Base-by-base conservation (phyloP, 2,113 vertebrate species). In the Xyliphius kryptos region DNA sequence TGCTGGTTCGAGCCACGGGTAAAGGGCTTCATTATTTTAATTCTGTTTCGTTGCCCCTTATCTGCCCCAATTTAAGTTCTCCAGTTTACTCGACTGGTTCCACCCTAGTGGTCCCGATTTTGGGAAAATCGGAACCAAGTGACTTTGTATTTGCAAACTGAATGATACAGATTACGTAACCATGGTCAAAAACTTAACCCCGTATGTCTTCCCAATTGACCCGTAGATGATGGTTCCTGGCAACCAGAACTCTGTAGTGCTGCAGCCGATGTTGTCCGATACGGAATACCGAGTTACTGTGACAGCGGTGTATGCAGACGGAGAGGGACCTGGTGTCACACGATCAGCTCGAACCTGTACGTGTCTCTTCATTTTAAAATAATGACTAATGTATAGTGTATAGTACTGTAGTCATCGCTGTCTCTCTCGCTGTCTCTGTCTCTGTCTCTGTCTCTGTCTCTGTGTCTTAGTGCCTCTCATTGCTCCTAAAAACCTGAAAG, bases 381-480 rank as follows among this genome's bases (percentile, higher is more conserved):
- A n/a, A n/a, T n/a, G n/a, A n/a, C n/a, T n/a, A n/a, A n/a, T n/a
- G n/a, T n/a, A n/a, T n/a, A n/a, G n/a, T n/a, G n/a, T n/a, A n/a
- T n/a, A n/a, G n/a, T 41, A 46, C 50, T 4, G 21, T 15, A 36
- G 51, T 50, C 15, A 17, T 48, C 9, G 7, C 48, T 50, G 4
- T 19, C 9, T 55, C 20, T 46, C 21, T 38, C 2, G 43, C 8
- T 40, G 16, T 59, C n/a, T n/a, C n/a, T n/a, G 11, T 46, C 7
- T 48, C 2, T 67, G 8, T 58, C 9, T 16, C 49, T 56, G 13
- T n/a, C n/a, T 52, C 47, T 40, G 12, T 21, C 15, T 59, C 14
- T 2, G 13, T n/a, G n/a, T n/a, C n/a, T 36, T 74, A 99, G 96
- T 93, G 72, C 88, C 94, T 9, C 79, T 90, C 1, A 90, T 87